Evolutionary conservation across 2,797 vertebrate genomes (phyloP).

Genomic region (Anolis apletophallus): DNA sequence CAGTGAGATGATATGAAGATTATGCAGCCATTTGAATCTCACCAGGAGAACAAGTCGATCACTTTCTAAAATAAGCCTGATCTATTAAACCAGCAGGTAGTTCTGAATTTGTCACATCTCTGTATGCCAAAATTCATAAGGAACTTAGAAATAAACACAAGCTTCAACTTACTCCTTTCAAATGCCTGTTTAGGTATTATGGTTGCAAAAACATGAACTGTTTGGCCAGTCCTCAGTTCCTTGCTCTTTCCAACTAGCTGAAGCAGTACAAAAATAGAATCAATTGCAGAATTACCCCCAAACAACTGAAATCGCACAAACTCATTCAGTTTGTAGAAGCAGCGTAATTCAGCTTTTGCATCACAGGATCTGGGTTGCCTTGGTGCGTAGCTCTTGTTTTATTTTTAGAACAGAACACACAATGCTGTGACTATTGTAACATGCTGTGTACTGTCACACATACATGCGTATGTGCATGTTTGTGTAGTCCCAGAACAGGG

Average conservation of each 20-base stretch:
- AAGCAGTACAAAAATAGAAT: neutral
- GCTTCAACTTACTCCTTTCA: neutral
- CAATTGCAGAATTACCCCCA: neutral
- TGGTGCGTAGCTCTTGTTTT: neutral
- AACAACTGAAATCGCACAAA: neutral
- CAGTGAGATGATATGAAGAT: neutral
- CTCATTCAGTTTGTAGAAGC: neutral
- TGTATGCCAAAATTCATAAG: neutral
- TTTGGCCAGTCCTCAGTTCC: neutral
- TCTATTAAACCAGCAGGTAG: neutral
- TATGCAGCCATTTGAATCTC: neutral
- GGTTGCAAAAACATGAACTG: neutral
- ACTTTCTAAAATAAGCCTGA: neutral
- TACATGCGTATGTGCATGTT: neutral
- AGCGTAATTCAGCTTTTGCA: conserved; percentile 2
- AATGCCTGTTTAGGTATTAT: neutral
- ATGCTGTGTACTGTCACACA: neutral
- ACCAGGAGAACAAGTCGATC: neutral
- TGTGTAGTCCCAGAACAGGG: neutral
- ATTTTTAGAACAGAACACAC: conserved; percentile 18
- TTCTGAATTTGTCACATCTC: neutral
- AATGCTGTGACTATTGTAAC: neutral
- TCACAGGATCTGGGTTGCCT: neutral
- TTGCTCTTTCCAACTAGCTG: neutral
- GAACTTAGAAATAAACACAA: neutral